Evolutionary conservation across 2,113 vertebrate species (phyloP).

Genomic region (Rhinolophus sinicus): DNA sequence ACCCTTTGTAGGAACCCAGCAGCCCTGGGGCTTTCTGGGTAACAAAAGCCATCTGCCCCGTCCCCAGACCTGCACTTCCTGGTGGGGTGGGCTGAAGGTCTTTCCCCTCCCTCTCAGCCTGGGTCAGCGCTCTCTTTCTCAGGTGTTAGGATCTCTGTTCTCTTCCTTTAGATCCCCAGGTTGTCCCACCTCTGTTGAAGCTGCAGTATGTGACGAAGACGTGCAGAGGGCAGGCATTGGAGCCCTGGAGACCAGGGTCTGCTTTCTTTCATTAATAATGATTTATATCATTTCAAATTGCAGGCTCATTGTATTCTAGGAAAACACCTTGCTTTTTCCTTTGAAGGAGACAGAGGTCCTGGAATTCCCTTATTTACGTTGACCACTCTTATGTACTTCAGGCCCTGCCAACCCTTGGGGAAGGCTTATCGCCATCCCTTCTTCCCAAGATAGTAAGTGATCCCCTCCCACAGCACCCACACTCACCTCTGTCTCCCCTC

Average conservation of each 20-base stretch:
- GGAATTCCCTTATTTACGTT: not conserved
- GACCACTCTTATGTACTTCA: not conserved
- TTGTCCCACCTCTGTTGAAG: not conserved
- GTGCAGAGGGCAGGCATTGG: not conserved
- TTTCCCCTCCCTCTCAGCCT: not conserved
- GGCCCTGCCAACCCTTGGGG: not conserved
- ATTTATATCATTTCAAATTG: not conserved
- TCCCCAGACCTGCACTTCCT: fast-evolving
- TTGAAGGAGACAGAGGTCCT: not conserved
- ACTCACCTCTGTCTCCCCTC: not conserved
- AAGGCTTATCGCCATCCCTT: not conserved
- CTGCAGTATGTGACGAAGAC: not conserved
- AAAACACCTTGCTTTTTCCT: not conserved
- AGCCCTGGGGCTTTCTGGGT: not conserved
- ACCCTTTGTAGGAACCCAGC: not conserved
- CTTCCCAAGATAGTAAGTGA: too few relatives aligned
- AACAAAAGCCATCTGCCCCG: not conserved
- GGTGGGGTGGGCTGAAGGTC: not conserved
- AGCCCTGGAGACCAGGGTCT: not conserved
- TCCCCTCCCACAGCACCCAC: fast-evolving
- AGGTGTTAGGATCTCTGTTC: fast-evolving
- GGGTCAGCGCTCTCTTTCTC: not conserved
- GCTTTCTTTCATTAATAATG: not conserved
- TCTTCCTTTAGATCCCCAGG: not conserved
- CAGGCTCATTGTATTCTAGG: not conserved